Evolutionary conservation across 1,140 invertebrate genomes (phyloP).

Genomic region (Paralvinella palmiformis): DNA sequence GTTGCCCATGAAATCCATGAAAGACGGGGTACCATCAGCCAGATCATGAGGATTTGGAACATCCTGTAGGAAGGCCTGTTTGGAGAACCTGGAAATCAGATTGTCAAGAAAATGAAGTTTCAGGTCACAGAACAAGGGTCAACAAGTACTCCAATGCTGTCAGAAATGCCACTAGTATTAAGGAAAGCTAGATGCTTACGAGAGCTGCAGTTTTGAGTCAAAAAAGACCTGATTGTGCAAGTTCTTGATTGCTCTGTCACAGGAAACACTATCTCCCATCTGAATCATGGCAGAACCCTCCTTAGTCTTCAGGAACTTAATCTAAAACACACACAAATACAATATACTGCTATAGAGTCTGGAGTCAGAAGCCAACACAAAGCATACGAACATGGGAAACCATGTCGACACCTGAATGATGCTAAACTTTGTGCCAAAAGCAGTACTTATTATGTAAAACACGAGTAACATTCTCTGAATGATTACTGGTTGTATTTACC

Average conservation of each 20-base stretch:
- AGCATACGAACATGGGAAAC: not conserved
- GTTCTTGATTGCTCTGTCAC: constrained; percentile 88
- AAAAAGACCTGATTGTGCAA: constrained; percentile 87
- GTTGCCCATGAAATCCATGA: constrained; percentile 93
- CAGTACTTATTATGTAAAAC: not conserved
- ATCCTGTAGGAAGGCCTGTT: constrained; percentile 93
- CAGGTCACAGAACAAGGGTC: not conserved
- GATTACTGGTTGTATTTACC: constrained; percentile 54
- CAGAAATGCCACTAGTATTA: not conserved
- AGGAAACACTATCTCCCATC: constrained; percentile 91
- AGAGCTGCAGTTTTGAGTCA: constrained; percentile 59
- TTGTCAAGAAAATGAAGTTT: not conserved
- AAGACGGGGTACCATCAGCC: constrained; percentile 90
- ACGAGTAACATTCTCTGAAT: not conserved
- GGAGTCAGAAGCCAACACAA: not conserved
- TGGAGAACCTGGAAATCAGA: constrained; percentile 67
- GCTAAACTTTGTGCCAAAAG: not conserved
- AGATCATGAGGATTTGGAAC: constrained; percentile 93
- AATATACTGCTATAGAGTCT: not conserved
- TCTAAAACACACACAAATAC: constrained; percentile 62
- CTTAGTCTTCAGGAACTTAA: constrained; percentile 98
- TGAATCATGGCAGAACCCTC: constrained; percentile 99
- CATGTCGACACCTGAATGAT: not conserved
- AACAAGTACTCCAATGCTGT: too few species aligned
- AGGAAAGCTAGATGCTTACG: constrained; percentile 46